Conservation (phyloP, 2,888 invertebrate species). For the Suillia variegata region DNA sequence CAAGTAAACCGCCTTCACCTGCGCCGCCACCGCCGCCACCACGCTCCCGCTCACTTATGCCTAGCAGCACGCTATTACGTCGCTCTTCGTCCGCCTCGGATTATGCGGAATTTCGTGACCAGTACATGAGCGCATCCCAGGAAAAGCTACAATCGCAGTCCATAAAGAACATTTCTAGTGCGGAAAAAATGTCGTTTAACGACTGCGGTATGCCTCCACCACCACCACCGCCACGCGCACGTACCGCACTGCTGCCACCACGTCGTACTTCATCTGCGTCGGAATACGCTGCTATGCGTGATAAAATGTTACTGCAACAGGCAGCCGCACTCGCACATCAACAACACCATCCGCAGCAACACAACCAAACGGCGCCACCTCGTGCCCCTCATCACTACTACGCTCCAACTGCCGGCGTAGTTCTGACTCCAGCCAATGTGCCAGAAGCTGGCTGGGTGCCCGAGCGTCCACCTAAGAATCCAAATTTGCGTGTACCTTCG, state of each 20-base stretch:
- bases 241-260: conserved; percentile 44
- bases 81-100: conserved; percentile 75
- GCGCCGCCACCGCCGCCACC: conserved; percentile 61
- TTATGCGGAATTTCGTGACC: conserved; percentile 64
- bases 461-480: conserved; percentile 79
- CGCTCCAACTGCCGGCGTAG: conserved; percentile 1
- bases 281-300: conserved; percentile 66
- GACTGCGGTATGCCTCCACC: conserved; percentile 61
- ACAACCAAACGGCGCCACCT: conserved; percentile 26
- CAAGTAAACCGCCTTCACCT: conserved; percentile 47
- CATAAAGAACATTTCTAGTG: conserved; percentile 53
- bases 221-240: conserved; percentile 59
- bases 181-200: conserved; percentile 59
- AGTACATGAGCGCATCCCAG: conserved; percentile 44
- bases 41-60: conserved; percentile 56
- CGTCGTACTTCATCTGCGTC: conserved; percentile 71
- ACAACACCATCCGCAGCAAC: conserved; percentile 56
- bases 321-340: conserved; percentile 55
- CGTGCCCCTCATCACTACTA: conserved; percentile 15
- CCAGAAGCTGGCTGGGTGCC: conserved; percentile 74
- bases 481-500: conserved; percentile 65
- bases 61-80: conserved; percentile 54
- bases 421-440: conserved; percentile 54
- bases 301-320: conserved; percentile 54
- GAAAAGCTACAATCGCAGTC: conserved; percentile 45